Conservation (phyloP, 1,140 invertebrate species). For the Caenorhabditis latens region DNA sequence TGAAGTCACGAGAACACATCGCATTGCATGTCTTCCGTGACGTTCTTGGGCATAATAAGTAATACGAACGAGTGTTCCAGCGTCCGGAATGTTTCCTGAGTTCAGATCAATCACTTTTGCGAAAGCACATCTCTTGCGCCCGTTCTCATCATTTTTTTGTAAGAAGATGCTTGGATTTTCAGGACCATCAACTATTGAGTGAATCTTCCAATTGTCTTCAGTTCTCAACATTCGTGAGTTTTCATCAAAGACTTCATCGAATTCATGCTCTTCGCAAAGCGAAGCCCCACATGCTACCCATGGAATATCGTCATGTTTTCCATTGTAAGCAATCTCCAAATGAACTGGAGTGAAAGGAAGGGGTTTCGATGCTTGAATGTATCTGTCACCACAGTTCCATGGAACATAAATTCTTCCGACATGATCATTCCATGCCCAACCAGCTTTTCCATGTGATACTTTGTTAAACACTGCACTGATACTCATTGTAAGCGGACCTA, state of each 20-base stretch:
- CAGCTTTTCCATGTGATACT: slow-evolving; percentile 43
- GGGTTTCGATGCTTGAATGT: slow-evolving; percentile 13
- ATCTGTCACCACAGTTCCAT: slow-evolving; percentile 6
- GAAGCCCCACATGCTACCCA: slow-evolving; percentile 1
- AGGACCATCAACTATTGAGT: not conserved
- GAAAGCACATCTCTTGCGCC: not conserved
- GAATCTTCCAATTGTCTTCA: slow-evolving; percentile 29
- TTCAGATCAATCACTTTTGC: slow-evolving; percentile 44
- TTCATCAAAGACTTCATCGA: not conserved
- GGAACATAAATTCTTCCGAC: slow-evolving; percentile 22
- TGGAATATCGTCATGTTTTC: slow-evolving; percentile 38
- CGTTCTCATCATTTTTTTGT: not conserved
- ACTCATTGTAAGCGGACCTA: not conserved
- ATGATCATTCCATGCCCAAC: slow-evolving; percentile 48
- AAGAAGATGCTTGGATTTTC: slow-evolving; percentile 32
- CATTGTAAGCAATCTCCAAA: slow-evolving; percentile 24
- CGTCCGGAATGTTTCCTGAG: not conserved
- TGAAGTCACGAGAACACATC: slow-evolving; percentile 25
- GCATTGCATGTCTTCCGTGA: slow-evolving; percentile 31
- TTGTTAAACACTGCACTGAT: slow-evolving; percentile 26
- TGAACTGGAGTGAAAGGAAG: slow-evolving; percentile 42
- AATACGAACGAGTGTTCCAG: slow-evolving; percentile 39
- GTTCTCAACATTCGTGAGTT: slow-evolving; percentile 17
- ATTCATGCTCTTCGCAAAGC: slow-evolving; percentile 31
- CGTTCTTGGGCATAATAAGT: slow-evolving; percentile 39